A percentile compares a stretch with the other conserved stretches of the same genome.
Evolutionary conservation across 53 echinoderm and acorn worm genomes (phyloP).

Genomic region (Astropecten irregularis): DNA sequence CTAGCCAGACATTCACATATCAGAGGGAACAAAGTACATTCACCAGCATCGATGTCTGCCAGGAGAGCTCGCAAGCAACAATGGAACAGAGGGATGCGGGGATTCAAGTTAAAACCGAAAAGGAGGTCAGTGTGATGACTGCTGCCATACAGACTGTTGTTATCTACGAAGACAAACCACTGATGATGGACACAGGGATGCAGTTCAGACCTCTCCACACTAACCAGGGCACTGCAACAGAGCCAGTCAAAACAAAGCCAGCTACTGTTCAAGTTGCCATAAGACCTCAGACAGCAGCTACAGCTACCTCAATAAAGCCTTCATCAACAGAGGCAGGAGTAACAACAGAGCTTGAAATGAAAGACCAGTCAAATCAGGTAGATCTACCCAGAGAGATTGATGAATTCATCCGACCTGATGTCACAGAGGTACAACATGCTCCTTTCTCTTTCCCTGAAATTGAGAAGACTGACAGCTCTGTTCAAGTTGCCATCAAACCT

Average conservation of each 20-base stretch:
- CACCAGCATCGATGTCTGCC: conserved; percentile 18
- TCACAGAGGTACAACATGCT: conserved; percentile 30
- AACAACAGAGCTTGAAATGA: conserved; percentile 1
- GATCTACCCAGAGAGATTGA: conserved; percentile 39
- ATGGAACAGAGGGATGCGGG: conserved; percentile 7
- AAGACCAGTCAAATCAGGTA: conserved; percentile 43
- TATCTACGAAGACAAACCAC: conserved; percentile 37
- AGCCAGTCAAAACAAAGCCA: conserved; percentile 14
- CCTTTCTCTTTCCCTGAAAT: conserved; percentile 36
- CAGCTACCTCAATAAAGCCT: conserved; percentile 19
- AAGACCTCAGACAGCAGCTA: conserved; percentile 12
- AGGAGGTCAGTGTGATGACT: conserved; percentile 43
- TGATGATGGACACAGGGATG: conserved; percentile 6
- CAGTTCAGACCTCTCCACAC: conserved; percentile 42
- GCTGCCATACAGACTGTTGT: conserved; percentile 29
- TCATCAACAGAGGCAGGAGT: conserved; percentile 16
- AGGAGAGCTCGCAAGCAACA: conserved; percentile 46
- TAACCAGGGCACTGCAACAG: conserved; percentile 32
- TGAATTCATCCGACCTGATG: conserved; percentile 21
- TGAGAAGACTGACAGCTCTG: conserved; percentile 16
- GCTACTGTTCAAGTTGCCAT: conserved; percentile 44
- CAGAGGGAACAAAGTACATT: conserved; percentile 36
- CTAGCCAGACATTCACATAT: conserved; percentile 42
- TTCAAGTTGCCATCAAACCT: conserved; percentile 45
- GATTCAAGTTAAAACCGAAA: conserved; percentile 31